Evolutionary conservation across 2,113 vertebrate species (phyloP), one percentile per base, ranked within the genome.

Genomic region (Rissa tridactyla): DNA sequence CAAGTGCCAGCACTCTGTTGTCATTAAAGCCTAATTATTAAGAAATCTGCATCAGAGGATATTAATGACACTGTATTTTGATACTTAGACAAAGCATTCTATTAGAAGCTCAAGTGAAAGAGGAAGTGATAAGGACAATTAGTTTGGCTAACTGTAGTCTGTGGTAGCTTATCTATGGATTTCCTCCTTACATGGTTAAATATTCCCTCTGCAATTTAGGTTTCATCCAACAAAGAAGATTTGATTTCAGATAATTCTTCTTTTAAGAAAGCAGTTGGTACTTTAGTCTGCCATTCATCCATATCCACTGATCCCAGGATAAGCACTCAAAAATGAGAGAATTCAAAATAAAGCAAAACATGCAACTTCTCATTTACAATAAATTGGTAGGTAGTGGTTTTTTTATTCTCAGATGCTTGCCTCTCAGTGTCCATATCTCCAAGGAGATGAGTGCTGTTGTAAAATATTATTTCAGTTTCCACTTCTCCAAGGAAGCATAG

Each of bases 181-280:
- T 98, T 98, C 79, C 90, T 97, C 91, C 85, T 97, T 96, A 90
- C 68, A 61, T 87, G 86, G 94, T 97, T 96, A 96, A 98, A 97
- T 97, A 97, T 96, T 97, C 86, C 88, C 77, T 87, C 62, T 97
- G 90, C 71, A 96, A 93, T 97, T 98, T 95, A 93, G 40, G 76
- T 97, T 97, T 97, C 85, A 94, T 96, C 96, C 94, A 97, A 96
- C 92, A 97, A 96, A 97, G 93, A 87, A 79, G 90, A 96, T 97
- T 89, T 95, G 94, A 95, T 97, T 98, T 97, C 95, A 97, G 94
- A 96, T 97, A 96, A 97, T 97, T 96, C 91, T 95, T 94, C 65
- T 92, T 91, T 93, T 94, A 95, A 97, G 96, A 97, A 97, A 92
- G 81, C 90, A 96, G 82, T 96, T 92, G 94, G 55, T 94, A 25